A percentile compares a stretch with the other conserved stretches of the same genome.
These are phyloP conservation scores for Saguinus midas DNA, from an alignment of 2,113 vertebrate species.

Conservation along the genomic window DNA sequence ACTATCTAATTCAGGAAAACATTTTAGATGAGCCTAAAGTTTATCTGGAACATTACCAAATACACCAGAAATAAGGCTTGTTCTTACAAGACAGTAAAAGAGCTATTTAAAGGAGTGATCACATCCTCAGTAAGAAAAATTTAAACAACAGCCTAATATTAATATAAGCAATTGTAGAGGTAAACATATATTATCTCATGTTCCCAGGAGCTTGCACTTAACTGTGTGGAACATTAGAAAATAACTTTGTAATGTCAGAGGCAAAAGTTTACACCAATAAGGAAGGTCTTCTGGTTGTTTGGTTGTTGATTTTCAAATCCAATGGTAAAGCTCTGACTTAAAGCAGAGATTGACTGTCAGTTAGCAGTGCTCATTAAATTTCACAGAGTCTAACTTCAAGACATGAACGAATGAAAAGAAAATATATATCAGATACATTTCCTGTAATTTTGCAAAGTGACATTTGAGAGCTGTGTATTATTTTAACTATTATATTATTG, in stretches of 20 bases:
- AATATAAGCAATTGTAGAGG: not conserved
- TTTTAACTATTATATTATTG: not conserved
- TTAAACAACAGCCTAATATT: conserved; percentile 47
- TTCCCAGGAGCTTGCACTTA: not conserved
- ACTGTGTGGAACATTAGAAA: not conserved
- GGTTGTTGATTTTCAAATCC: not conserved
- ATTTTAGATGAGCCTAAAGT: conserved; percentile 19
- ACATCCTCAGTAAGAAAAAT: conserved; percentile 27
- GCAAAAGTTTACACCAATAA: not conserved
- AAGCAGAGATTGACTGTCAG: not conserved
- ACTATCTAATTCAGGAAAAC: not conserved
- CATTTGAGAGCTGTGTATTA: not conserved
- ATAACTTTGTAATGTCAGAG: not conserved
- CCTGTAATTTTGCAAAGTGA: conserved; percentile 27
- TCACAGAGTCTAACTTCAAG: conserved; percentile 20
- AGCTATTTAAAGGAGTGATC: not conserved
- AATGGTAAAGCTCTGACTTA: not conserved
- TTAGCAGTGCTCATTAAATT: not conserved
- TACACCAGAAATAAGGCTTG: not conserved
- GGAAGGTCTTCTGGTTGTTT: not conserved
- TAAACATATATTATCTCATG: not conserved
- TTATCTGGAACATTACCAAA: conserved; percentile 15
- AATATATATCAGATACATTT: not conserved
- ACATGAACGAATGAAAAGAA: not conserved
- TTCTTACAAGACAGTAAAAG: not conserved